Conservation (phyloP, 2,797 vertebrate genomes). For the Gymnoscopelus braueri region DNA sequence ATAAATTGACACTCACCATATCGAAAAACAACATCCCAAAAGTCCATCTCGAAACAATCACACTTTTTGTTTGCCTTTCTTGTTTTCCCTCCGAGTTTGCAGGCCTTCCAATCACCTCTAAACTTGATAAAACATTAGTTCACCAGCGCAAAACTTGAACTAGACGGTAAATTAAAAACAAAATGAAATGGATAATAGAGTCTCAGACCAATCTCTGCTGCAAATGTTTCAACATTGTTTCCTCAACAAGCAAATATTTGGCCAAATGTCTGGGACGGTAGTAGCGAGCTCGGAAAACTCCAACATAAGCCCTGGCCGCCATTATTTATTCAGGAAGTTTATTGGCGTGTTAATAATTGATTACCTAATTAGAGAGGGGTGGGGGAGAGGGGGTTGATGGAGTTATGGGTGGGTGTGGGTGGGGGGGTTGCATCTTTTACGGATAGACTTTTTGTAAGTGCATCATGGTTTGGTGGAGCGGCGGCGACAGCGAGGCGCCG, state of each 20-base stretch:
- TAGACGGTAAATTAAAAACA: constrained; percentile 2
- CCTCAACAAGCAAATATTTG: constrained; percentile 76
- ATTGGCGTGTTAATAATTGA: constrained; percentile 87
- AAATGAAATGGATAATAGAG: constrained; percentile 43
- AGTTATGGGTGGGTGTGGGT: constrained; percentile 42
- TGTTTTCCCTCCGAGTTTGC: constrained; percentile 10
- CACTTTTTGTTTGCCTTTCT: background rate
- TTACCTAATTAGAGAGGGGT: constrained; percentile 83
- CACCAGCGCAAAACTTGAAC: constrained; percentile 25
- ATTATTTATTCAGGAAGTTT: constrained; percentile 84
- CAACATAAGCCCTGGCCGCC: constrained; percentile 67
- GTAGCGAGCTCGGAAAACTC: constrained; percentile 57
- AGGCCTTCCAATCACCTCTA: constrained; percentile 16
- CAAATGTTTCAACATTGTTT: constrained; percentile 47
- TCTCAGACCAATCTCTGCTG: constrained; percentile 11
- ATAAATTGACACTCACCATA: constrained; percentile 26
- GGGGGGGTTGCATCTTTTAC: constrained; percentile 77
- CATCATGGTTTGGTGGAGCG: constrained; percentile 75
- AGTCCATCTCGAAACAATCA: no score
- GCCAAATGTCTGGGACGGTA: constrained; percentile 64
- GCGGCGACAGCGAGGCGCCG: constrained; percentile 75
- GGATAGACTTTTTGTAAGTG: constrained; percentile 82
- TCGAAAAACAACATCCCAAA: no score
- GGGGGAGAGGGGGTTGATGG: constrained; percentile 68
- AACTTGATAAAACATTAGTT: constrained; percentile 35